A percentile compares a stretch with the other conserved stretches of the same genome.
Conservation (phyloP, 1,140 invertebrate species). For the Cataglyphis hispanica region DNA sequence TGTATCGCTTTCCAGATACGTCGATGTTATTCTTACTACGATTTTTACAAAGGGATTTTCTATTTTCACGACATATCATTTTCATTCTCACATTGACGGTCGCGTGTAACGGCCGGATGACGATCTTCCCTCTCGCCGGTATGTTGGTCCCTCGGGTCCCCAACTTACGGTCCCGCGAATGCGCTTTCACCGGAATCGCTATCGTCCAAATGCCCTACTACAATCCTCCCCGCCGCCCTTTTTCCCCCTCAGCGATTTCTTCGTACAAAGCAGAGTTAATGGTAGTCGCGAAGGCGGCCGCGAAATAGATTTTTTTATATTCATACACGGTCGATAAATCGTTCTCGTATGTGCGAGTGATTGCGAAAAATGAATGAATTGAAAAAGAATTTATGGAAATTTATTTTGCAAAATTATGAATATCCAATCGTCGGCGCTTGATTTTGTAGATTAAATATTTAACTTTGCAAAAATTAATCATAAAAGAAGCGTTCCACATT, state of each 20-base stretch:
- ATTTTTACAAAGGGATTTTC: conserved; percentile 65
- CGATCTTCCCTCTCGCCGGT: not conserved
- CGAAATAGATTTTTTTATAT: conserved; percentile 10
- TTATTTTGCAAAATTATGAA: not conserved
- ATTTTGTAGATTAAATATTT: not conserved
- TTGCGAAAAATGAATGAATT: not conserved
- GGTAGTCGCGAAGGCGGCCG: not conserved
- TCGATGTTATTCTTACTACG: conserved; percentile 66
- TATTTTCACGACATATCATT: conserved; percentile 67
- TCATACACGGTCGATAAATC: not conserved
- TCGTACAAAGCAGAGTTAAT: conserved; percentile 38
- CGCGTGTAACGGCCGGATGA: not conserved
- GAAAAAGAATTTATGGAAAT: not conserved
- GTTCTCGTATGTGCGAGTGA: not conserved
- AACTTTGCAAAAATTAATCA: conserved; percentile 6
- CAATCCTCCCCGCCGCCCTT: not conserved
- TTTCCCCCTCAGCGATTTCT: conserved; percentile 6
- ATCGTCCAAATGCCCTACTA: not conserved
- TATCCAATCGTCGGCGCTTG: not conserved
- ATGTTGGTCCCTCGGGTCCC: not conserved
- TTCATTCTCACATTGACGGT: not conserved
- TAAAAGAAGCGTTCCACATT: not conserved
- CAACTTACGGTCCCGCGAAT: not conserved
- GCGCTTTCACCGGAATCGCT: conserved; percentile 13
- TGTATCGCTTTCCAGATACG: conserved; percentile 52